These are phyloP conservation scores for Symphodus melops DNA, from an alignment of 2,113 vertebrate species.

Conservation along the genomic window DNA sequence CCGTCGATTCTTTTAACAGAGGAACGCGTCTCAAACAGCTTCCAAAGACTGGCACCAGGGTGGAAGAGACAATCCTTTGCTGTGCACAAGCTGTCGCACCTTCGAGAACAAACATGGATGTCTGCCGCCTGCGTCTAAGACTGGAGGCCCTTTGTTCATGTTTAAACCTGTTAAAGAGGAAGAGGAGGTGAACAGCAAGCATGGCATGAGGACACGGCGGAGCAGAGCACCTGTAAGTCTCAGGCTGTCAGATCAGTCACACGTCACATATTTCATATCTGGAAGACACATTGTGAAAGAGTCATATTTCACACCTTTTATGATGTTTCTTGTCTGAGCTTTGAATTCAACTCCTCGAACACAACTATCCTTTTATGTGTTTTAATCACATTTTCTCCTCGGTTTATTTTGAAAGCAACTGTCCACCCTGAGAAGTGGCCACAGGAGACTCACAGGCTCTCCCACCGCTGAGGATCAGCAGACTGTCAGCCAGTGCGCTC, in stretches of 20 bases:
- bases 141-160: slow-evolving; percentile 92
- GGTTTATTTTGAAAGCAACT: slow-evolving; percentile 81
- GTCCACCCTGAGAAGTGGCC: slow-evolving; percentile 96
- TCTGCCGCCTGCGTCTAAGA: slow-evolving; percentile 92
- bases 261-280: neutral
- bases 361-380: neutral
- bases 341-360: neutral
- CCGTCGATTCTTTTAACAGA: neutral
- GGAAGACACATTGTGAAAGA: no score
- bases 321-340: neutral
- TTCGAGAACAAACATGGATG: slow-evolving; percentile 98
- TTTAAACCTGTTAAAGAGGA: slow-evolving; percentile 99
- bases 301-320: neutral
- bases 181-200: slow-evolving; percentile 93
- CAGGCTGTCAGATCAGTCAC: slow-evolving; percentile 17
- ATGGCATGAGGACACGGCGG: slow-evolving; percentile 98
- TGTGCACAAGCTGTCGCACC: slow-evolving; percentile 92
- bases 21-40: slow-evolving; percentile 75
- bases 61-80: slow-evolving; percentile 89
- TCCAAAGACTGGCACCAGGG: slow-evolving; percentile 98
- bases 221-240: slow-evolving; percentile 93
- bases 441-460: slow-evolving; percentile 94
- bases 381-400: neutral
- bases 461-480: slow-evolving; percentile 91
- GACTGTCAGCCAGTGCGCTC: slow-evolving; percentile 89